A percentile compares a stretch with the other conserved stretches of the same genome.
These are phyloP conservation scores for Acanthis flammea DNA, from an alignment of 2,797 vertebrate genomes.

Conservation along the genomic window DNA sequence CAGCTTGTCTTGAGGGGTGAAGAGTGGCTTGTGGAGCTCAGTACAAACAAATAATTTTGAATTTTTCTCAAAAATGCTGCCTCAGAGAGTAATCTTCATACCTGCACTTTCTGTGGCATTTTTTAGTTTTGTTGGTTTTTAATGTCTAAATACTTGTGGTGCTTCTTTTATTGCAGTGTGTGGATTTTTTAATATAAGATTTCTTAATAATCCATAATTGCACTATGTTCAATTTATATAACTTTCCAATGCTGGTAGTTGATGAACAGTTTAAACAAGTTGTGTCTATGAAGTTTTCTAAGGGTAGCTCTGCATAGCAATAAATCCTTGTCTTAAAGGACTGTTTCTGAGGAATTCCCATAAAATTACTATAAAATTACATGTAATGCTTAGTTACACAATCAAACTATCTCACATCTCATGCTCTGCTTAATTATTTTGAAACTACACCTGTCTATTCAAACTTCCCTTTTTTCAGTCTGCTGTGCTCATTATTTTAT, in stretches of 20 bases:
- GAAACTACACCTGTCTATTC: background rate
- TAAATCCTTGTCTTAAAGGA: background rate
- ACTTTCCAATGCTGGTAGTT: background rate
- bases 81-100: background rate
- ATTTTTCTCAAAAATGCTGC: background rate
- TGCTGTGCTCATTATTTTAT: background rate
- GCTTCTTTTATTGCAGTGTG: background rate
- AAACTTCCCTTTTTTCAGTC: background rate
- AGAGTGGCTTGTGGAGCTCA: background rate
- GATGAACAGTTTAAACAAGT: background rate
- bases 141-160: background rate
- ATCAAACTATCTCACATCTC: background rate
- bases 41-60: background rate
- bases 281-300: background rate
- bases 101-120: background rate
- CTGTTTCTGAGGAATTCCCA: background rate
- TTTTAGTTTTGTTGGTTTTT: background rate
- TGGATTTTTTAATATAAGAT: background rate
- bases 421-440: background rate
- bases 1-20: background rate
- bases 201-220: background rate
- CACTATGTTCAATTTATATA: rapidly evolving
- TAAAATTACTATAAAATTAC: background rate
- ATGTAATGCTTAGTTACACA: background rate
- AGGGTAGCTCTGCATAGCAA: background rate